Base-by-base conservation (phyloP, 2,888 invertebrate genomes). In the Noctua pronuba region DNA sequence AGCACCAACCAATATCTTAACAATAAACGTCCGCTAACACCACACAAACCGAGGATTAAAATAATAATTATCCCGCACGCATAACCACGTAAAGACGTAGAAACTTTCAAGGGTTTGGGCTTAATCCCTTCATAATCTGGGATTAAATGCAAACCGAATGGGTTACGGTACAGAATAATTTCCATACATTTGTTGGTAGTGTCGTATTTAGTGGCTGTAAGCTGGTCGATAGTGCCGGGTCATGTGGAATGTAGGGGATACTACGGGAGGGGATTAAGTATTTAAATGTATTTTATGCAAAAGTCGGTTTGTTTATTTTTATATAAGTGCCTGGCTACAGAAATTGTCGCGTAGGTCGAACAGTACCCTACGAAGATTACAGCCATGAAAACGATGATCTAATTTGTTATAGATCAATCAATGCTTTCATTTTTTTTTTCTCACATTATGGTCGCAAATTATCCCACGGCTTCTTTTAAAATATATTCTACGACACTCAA, bases 131-230 rank as follows among this genome's bases (percentile, higher is more conserved):
- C 86, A 88, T 91, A 92, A 91, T 90, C 91, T 87, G 38, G 92
- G 92, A 91, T 92, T 91, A 91, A 90, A 85, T 86, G 89, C 88
- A 88, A 90, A 91, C 91, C 90, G 88, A 88, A 90, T 88, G 88
- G 88, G 80, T 86, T 87, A 77, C 55, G 83, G 88, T 89, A 82
- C 83, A 82, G 91, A 88, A 91, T 90, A 91, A 92, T 92, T 92
- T 92, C 92, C 92, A 91, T 92, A 92, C 90, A 92, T 92, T 91
- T 91, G 90, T 88, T 86, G 82, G 83, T 86, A 83, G 90, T 87
- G 87, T 91, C 88, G 91, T 90, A 91, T 92, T 92, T 92, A 92
- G 90, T 87, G 83, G 76, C 67, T 73, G 77, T 88, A 86, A 86
- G 82, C 86, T 69, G 89, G 75, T 82, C 79, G 86, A 86, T 88